These are phyloP conservation scores for Ophonus ardosiacus DNA, from an alignment of 2,888 invertebrate genomes.

Conservation along the genomic window DNA sequence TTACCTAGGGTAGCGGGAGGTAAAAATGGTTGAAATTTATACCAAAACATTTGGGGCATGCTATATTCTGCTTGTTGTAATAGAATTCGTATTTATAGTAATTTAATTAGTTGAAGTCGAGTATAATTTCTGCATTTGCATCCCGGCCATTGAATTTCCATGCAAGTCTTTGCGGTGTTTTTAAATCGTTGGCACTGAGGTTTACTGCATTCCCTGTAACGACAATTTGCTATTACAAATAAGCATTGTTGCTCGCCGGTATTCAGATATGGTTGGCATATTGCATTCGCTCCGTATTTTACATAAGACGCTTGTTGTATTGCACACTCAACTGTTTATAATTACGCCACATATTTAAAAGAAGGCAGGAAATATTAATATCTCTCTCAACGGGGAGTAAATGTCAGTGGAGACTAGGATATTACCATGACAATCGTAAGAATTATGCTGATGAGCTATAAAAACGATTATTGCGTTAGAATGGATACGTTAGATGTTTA, in stretches of 20 bases:
- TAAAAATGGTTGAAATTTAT: no score
- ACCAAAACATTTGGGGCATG: no score
- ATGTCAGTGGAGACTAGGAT: slow-evolving; percentile 10
- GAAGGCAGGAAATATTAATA: slow-evolving; percentile 28
- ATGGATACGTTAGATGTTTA: not conserved
- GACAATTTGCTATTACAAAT: slow-evolving; percentile 61
- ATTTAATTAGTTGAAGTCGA: not conserved
- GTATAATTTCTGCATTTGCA: not conserved
- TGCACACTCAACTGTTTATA: not conserved
- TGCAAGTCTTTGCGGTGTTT: slow-evolving; percentile 45
- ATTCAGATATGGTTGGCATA: slow-evolving; percentile 46
- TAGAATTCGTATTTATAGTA: no score
- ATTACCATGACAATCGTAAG: slow-evolving; percentile 38
- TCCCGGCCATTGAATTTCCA: slow-evolving; percentile 38
- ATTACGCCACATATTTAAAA: not conserved
- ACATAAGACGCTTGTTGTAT: not conserved
- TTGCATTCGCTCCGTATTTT: slow-evolving; percentile 1
- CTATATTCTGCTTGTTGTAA: no score
- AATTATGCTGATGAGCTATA: slow-evolving; percentile 54
- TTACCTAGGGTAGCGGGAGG: no score
- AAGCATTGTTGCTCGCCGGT: slow-evolving; percentile 55
- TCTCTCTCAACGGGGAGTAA: slow-evolving; percentile 18
- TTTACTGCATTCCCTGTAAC: slow-evolving; percentile 46
- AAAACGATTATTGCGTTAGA: slow-evolving; percentile 20
- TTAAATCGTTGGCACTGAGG: slow-evolving; percentile 34